phyloP scores from a whole-genome alignment of 1,140 invertebrate genomes.

The Megalonaias nervosa region DNA sequence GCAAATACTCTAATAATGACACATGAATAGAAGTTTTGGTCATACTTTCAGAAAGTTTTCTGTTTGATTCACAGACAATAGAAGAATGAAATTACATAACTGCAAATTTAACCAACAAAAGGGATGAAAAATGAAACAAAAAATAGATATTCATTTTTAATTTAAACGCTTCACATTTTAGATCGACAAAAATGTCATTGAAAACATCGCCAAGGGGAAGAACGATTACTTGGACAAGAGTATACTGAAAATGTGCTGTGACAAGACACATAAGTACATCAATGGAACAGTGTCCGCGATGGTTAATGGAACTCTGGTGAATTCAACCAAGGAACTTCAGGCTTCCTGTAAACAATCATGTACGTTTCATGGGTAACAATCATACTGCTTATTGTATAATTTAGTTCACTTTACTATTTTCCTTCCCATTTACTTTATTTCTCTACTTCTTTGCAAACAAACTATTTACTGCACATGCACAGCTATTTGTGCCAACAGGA shows the following conservation, averaged over 20 bases:
- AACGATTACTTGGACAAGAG: constrained; percentile 18
- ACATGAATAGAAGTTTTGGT: not conserved
- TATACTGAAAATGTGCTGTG: constrained; percentile 24
- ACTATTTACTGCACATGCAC: not conserved
- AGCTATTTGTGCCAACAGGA: not conserved
- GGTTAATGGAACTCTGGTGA: not conserved
- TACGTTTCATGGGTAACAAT: not conserved
- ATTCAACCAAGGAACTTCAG: not conserved
- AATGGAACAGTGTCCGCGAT: not conserved
- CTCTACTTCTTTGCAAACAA: not conserved
- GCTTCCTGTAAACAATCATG: constrained; percentile 17
- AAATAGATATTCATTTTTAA: not conserved
- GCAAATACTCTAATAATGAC: not conserved
- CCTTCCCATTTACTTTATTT: not conserved
- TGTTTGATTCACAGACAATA: not conserved
- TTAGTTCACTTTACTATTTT: not conserved
- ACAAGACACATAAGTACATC: too few relatives aligned
- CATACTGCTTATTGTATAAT: not conserved
- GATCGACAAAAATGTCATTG: constrained; percentile 38
- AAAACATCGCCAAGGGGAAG: constrained; percentile 32
- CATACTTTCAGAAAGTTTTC: not conserved
- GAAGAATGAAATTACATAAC: not conserved
- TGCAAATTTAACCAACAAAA: not conserved
- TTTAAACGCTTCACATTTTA: not conserved
- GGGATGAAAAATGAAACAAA: not conserved